Evolutionary conservation across 2,797 vertebrate genomes (phyloP), one percentile per base, ranked within the genome.

Genomic region (Manis javanica): DNA sequence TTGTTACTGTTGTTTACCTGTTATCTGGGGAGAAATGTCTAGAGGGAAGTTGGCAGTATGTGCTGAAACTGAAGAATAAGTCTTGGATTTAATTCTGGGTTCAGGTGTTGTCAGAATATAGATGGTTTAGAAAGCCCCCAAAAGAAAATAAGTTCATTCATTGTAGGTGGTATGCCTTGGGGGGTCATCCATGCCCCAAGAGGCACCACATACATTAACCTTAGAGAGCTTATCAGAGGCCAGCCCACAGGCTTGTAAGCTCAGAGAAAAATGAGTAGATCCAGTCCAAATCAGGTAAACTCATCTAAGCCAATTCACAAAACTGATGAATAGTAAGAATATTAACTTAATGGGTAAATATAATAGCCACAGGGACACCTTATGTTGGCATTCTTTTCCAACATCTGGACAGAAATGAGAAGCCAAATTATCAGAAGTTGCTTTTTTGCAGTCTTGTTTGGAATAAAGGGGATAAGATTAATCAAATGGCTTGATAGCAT

Each of bases 351-450:
- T 18, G 66, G 51, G 51, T 66, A 82, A 82, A 77, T 90, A 18
- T 8, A 61, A 29, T 84, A 89, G 24, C 14, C 34, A 53, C 29
- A 49, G 18, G 29, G 19, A 46, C 55, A 69, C 88, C 31, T 74
- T 78, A 39, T 11, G 8, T 83, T 83, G 11, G 39, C 63, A 64
- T 83, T 82, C 71, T 89, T 74, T 87, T 57, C 42, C 1, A 94
- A 7, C 12, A 74, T 55, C 26, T 24, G 66, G 31, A 85, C 23
- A 94, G 59, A 90, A 53, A 37, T 55, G 24, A 77, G 75, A 82
- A 83, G 66, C 31, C 66, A 94, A 34, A 95, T 94, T 81, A 42
- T 82, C 10, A 86, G 23, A 63, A 95, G 37, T 84, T 94, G 24
- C 59, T 72, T 88, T 95, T 81, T 95, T 78, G 4, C 13, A 74